These are phyloP conservation scores for Polydrusus pterygomalis DNA, from an alignment of 2,888 invertebrate genomes.

Conservation along the genomic window DNA sequence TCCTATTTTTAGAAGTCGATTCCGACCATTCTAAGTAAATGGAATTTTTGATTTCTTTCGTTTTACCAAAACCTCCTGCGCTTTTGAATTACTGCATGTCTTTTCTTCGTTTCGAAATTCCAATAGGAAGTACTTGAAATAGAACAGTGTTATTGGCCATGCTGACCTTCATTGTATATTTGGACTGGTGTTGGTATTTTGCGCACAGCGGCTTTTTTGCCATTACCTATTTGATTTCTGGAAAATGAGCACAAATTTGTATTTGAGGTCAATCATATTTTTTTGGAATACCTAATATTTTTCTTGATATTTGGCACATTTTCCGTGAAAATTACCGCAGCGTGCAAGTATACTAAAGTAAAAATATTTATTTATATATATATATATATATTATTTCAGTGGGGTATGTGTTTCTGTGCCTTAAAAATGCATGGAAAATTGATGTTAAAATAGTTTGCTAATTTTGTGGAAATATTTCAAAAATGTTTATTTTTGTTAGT, in stretches of 20 bases:
- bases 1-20: background rate
- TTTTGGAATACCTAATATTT: no score
- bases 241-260: no score
- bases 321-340: no score
- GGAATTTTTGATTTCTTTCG: constrained; percentile 21
- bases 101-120: constrained; percentile 15
- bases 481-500: constrained; percentile 2
- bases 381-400: no score
- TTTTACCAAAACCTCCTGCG: constrained; percentile 11
- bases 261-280: no score
- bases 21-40: constrained; percentile 7
- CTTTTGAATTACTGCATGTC: constrained; percentile 7
- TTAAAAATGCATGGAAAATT: constrained; percentile 8
- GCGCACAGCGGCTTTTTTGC: no score
- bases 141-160: constrained; percentile 17
- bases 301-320: no score
- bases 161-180: constrained; percentile 10
- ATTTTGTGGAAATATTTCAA: background rate
- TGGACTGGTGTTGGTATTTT: background rate
- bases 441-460: constrained; percentile 2
- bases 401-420: no score
- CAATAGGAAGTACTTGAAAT: constrained; percentile 22
- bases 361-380: no score
- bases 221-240: no score
- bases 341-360: no score